These are phyloP conservation scores for Anthonomus grandis DNA, from an alignment of 1,140 invertebrate genomes.

Conservation along the genomic window DNA sequence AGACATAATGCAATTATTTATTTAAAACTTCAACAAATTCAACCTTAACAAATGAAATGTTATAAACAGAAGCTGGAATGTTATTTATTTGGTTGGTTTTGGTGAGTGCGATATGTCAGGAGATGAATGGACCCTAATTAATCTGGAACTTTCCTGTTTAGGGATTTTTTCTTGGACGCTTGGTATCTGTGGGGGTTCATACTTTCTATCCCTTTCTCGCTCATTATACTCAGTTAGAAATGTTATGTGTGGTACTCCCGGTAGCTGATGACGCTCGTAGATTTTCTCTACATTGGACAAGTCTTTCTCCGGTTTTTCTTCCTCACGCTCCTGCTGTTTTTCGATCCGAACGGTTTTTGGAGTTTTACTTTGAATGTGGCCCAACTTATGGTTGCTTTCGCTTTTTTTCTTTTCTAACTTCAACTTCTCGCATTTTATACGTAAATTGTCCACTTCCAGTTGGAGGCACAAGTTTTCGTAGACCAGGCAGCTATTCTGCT, in stretches of 20 bases:
- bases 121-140: conserved; percentile 22
- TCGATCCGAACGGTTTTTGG: conserved; percentile 22
- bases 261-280: conserved; percentile 30
- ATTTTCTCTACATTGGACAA: conserved; percentile 29
- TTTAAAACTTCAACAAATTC: too few species aligned
- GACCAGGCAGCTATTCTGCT: conserved; percentile 43
- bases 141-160: not conserved
- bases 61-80: too few species aligned
- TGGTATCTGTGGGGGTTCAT: not conserved
- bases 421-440: conserved; percentile 32
- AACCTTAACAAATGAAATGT: too few species aligned
- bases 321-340: too few species aligned
- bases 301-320: conserved; percentile 27
- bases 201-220: not conserved
- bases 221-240: conserved; percentile 17
- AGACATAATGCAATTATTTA: too few species aligned
- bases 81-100: too few species aligned
- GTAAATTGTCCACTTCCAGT: conserved; percentile 40
- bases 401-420: conserved; percentile 28
- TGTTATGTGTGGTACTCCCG: conserved; percentile 31
- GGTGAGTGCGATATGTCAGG: conserved; percentile 23
- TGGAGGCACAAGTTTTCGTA: conserved; percentile 46
- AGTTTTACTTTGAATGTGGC: conserved; percentile 34
- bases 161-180: conserved; percentile 11
- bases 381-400: conserved; percentile 37